These are phyloP conservation scores for Pogonus chalceus DNA, from an alignment of 1,140 invertebrate genomes.

Conservation along the genomic window DNA sequence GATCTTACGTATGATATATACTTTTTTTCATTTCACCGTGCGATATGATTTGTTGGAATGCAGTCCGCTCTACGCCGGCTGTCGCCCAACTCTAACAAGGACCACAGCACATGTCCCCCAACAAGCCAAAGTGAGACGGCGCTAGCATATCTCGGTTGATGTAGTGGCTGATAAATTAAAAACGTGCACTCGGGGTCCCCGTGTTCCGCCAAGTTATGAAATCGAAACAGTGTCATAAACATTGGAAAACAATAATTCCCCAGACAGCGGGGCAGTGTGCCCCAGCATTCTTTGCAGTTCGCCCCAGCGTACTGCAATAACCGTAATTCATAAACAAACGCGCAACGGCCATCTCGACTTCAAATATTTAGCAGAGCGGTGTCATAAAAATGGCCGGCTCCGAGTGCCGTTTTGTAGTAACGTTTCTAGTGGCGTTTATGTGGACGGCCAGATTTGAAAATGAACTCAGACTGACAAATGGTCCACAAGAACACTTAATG, in stretches of 20 bases:
- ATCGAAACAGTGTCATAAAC: constrained; percentile 41
- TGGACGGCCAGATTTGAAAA: not conserved
- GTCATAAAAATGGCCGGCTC: not conserved
- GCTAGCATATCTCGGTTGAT: constrained; percentile 22
- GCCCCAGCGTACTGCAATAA: not conserved
- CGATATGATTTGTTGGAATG: not conserved
- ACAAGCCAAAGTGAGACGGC: not conserved
- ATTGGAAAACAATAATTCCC: constrained; percentile 41
- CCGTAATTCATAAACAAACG: constrained; percentile 1
- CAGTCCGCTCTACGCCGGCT: not conserved
- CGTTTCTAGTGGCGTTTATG: not conserved
- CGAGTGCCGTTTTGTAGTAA: not conserved
- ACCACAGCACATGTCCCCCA: too few species aligned
- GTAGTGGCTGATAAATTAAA: constrained; percentile 41
- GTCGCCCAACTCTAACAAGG: not conserved
- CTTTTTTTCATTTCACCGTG: constrained; percentile 4
- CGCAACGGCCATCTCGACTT: not conserved
- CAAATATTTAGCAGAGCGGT: not conserved
- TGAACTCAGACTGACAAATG: too few species aligned
- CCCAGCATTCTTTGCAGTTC: constrained; percentile 8
- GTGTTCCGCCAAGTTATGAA: constrained; percentile 35
- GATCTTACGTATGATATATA: constrained; percentile 6
- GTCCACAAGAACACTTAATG: too few species aligned
- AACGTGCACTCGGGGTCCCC: constrained; percentile 31
- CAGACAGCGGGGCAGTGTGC: constrained; percentile 22